phyloP scores from a whole-genome alignment of 2,113 vertebrate genomes.

The Pseudolaguvia tuberculata region DNA sequence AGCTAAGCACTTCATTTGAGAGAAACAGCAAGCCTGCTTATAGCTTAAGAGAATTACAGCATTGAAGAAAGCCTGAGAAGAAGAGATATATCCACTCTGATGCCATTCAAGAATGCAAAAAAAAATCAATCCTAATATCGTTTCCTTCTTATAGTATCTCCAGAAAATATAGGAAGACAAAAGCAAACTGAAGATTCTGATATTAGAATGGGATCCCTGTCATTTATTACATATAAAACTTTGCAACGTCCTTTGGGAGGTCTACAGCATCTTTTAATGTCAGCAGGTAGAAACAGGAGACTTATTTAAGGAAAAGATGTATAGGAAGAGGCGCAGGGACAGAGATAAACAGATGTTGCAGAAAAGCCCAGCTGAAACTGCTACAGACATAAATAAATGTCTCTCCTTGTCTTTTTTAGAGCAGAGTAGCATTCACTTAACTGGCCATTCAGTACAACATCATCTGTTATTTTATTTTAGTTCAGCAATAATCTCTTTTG shows the following conservation, averaged over 20 bases:
- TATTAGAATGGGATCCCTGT: constrained; percentile 12
- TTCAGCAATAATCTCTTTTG: constrained; percentile 77
- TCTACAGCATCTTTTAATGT: not conserved
- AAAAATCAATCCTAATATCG: constrained; percentile 62
- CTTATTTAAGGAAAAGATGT: constrained; percentile 29
- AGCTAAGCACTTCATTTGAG: constrained; percentile 31
- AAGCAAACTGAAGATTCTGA: constrained; percentile 48
- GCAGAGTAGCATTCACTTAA: constrained; percentile 17
- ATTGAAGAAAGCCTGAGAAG: constrained; percentile 6
- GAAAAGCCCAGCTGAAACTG: constrained; percentile 6
- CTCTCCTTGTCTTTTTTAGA: not conserved
- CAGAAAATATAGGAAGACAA: constrained; percentile 58
- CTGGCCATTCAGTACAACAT: constrained; percentile 76
- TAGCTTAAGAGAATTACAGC: not conserved
- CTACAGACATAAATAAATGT: constrained; percentile 44
- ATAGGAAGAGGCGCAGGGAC: not conserved
- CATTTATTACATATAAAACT: constrained; percentile 8
- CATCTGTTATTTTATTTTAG: constrained; percentile 81
- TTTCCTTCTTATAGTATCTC: constrained; percentile 52
- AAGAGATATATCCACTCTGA: constrained; percentile 45
- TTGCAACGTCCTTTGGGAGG: not conserved
- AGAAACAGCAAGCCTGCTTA: constrained; percentile 15
- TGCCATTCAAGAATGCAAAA: constrained; percentile 49
- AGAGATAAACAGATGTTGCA: not conserved
- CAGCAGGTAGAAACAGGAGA: constrained; percentile 22